Conservation (phyloP, 2,888 invertebrate species). For the Acrobasis consociella region DNA sequence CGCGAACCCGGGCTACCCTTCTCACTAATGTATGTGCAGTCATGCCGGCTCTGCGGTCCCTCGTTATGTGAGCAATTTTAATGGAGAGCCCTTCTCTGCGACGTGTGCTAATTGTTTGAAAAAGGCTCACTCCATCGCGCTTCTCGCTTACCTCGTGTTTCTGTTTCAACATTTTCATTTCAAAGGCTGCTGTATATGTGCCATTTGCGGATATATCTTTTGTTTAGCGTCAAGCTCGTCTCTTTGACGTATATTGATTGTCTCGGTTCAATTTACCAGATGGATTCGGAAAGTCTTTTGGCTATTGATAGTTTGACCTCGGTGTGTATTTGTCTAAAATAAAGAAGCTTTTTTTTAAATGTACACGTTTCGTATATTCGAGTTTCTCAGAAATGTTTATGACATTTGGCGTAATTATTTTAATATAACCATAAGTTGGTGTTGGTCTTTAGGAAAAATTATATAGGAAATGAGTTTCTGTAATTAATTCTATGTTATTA, state of each 20-base stretch:
- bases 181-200: constrained; percentile 27
- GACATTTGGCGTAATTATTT: neutral
- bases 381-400: neutral
- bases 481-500: neutral
- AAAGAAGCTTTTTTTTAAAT: neutral
- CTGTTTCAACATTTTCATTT: constrained; percentile 28
- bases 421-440: too few relatives aligned
- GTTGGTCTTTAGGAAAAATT: neutral
- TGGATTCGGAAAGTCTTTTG: constrained; percentile 8
- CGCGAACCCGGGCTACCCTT: constrained; percentile 41
- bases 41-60: constrained; percentile 57
- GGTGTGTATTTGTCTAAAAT: neutral
- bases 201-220: constrained; percentile 29
- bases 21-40: constrained; percentile 65
- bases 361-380: neutral
- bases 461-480: neutral
- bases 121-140: constrained; percentile 48
- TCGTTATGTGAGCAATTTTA: constrained; percentile 65
- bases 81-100: constrained; percentile 58
- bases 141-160: constrained; percentile 26
- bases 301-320: constrained; percentile 10
- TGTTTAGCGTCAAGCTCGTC: constrained; percentile 25
- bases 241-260: constrained; percentile 18
- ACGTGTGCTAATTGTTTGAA: constrained; percentile 63
- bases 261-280: constrained; percentile 10